phyloP scores from a whole-genome alignment of 2,113 vertebrate genomes.

The Protobothrops flavoviridis region DNA sequence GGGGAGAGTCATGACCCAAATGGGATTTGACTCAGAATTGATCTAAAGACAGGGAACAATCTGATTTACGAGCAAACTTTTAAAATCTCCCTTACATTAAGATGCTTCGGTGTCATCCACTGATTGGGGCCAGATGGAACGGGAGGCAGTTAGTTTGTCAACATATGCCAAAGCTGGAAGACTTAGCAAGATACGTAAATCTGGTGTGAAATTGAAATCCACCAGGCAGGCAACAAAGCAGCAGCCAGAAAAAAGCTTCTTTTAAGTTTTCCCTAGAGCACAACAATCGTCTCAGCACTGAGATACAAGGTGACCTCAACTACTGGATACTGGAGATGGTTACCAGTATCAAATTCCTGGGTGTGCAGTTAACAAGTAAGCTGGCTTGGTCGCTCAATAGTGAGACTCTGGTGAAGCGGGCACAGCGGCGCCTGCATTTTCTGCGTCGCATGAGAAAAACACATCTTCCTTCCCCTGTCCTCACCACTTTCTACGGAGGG shows the following conservation, averaged over 20 bases:
- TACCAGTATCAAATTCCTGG: too few relatives aligned
- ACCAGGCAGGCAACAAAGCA: not conserved
- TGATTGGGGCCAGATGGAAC: not conserved
- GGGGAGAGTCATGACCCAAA: not conserved
- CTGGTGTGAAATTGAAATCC: not conserved
- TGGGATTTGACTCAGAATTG: not conserved
- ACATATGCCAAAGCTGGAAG: too few relatives aligned
- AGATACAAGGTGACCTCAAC: too few relatives aligned
- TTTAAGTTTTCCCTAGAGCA: conserved; percentile 12
- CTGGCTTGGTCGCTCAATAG: too few relatives aligned
- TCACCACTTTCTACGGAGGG: too few relatives aligned
- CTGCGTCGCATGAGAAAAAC: too few relatives aligned
- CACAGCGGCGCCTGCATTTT: too few relatives aligned
- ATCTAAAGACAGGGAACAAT: not conserved
- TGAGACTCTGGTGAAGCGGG: too few relatives aligned
- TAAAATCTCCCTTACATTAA: not conserved
- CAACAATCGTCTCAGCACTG: fast-evolving
- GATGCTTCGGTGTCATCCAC: not conserved
- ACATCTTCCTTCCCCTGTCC: too few relatives aligned
- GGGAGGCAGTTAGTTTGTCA: not conserved
- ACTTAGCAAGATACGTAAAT: not conserved
- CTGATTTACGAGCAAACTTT: fast-evolving
- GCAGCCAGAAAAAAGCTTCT: not conserved
- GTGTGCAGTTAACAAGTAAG: too few relatives aligned
- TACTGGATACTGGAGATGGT: too few relatives aligned